Evolutionary conservation across 2,888 invertebrate species (phyloP).

Genomic region (Plebejus melissa): DNA sequence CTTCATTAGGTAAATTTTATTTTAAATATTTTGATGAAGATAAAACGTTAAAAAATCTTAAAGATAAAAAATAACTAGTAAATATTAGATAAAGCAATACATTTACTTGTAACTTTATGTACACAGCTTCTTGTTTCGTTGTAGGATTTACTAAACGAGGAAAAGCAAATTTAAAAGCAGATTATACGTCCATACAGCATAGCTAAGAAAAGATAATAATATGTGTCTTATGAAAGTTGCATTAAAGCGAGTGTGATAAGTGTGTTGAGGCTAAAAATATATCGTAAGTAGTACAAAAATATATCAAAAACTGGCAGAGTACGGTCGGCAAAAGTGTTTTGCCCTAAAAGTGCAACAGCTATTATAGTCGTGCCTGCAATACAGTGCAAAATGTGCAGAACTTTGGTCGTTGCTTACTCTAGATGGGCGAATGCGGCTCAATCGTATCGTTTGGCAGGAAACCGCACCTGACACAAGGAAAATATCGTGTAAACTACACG

Average conservation of each 20-base stretch:
- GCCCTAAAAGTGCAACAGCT: constrained; percentile 13
- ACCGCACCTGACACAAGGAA: constrained; percentile 73
- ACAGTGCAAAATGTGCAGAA: constrained; percentile 33
- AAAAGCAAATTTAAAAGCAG: not conserved
- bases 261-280: not conserved
- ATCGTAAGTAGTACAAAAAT: not conserved
- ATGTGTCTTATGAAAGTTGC: not conserved
- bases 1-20: no score
- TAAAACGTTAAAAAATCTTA: not conserved
- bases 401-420: constrained; percentile 64
- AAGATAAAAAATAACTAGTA: not conserved
- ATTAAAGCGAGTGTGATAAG: constrained; percentile 6
- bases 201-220: not conserved
- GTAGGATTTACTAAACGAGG: not conserved
- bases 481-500: constrained; percentile 42
- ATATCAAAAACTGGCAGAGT: not conserved
- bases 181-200: not conserved
- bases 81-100: not conserved
- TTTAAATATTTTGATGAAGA: not conserved
- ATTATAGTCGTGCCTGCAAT: constrained; percentile 29
- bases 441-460: constrained; percentile 75
- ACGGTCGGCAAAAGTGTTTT: not conserved
- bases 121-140: not conserved
- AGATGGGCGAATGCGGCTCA: constrained; percentile 74
- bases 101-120: not conserved